Evolutionary conservation across 2,797 vertebrate species (phyloP).

Genomic region (Salarias fasciatus): DNA sequence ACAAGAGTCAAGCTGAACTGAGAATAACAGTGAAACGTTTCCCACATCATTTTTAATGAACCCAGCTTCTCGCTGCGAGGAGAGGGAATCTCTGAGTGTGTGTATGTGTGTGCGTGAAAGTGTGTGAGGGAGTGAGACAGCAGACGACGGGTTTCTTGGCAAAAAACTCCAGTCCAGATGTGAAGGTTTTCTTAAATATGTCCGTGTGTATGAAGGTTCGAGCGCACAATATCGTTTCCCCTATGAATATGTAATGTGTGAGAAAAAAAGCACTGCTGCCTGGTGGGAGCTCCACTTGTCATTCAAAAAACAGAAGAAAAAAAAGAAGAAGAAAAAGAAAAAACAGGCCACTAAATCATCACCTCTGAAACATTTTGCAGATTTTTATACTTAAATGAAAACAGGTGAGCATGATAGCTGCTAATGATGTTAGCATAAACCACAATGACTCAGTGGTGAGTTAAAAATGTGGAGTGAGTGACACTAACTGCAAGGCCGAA

Average conservation of each 20-base stretch:
- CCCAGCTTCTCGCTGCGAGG: constrained; percentile 45
- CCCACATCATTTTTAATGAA: constrained; percentile 67
- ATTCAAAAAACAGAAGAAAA: constrained; percentile 3
- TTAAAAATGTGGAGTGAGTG: not conserved
- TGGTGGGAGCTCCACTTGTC: constrained; percentile 23
- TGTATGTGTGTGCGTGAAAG: constrained; percentile 4
- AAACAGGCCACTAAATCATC: constrained; percentile 15
- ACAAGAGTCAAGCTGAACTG: constrained; percentile 44
- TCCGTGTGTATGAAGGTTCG: constrained; percentile 7
- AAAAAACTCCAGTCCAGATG: constrained; percentile 43
- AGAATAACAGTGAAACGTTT: constrained; percentile 54
- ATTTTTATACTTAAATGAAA: constrained; percentile 5
- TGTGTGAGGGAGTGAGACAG: not conserved
- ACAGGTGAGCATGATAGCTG: not conserved
- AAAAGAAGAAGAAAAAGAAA: not conserved
- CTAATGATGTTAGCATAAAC: not conserved
- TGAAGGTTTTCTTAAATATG: constrained; percentile 36
- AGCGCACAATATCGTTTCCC: constrained; percentile 20
- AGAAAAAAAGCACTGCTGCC: constrained; percentile 12
- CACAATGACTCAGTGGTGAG: not conserved
- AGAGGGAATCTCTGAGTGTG: constrained; percentile 47
- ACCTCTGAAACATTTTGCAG: constrained; percentile 1
- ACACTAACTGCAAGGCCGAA: too few relatives aligned
- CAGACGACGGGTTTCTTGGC: constrained; percentile 23
- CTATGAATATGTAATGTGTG: constrained; percentile 32